phyloP scores from a whole-genome alignment of 2,797 vertebrate species.

The Lacerta bilineata region DNA sequence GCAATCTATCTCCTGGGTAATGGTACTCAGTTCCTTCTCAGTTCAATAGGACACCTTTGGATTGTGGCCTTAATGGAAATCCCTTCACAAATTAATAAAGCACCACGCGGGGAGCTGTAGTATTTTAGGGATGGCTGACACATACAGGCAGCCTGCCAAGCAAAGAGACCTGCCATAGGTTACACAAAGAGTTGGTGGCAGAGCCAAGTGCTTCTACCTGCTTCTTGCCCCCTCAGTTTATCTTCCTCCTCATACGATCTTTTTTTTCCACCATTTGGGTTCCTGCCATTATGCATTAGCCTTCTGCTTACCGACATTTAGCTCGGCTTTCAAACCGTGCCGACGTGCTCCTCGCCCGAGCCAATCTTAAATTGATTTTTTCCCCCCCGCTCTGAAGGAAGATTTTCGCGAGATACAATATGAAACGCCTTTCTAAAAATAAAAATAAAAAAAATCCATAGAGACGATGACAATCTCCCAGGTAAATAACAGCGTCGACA shows the following conservation, averaged over 20 bases:
- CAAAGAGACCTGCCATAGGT: neutral
- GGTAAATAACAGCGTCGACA: conserved; percentile 27
- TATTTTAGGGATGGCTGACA: too few species aligned
- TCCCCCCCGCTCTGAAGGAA: neutral
- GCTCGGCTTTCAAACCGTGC: conserved; percentile 33
- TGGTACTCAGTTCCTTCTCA: neutral
- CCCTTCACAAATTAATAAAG: too few species aligned
- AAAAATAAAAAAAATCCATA: conserved; percentile 26
- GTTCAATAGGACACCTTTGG: neutral
- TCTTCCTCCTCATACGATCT: neutral
- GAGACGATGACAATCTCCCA: neutral
- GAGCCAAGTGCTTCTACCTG: neutral
- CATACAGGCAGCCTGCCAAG: neutral
- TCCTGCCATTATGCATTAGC: conserved; percentile 12
- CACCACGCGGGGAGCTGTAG: too few species aligned
- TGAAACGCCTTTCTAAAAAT: conserved; percentile 40
- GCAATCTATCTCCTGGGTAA: too few species aligned
- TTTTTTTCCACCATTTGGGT: neutral
- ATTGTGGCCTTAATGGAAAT: too few species aligned
- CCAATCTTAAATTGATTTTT: conserved; percentile 36
- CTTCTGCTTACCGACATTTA: neutral
- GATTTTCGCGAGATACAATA: neutral
- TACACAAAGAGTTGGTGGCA: neutral
- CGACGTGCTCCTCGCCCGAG: neutral
- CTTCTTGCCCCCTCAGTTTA: neutral